These are phyloP conservation scores for Macrophya annulata DNA, from an alignment of 2,888 invertebrate species.

Conservation along the genomic window DNA sequence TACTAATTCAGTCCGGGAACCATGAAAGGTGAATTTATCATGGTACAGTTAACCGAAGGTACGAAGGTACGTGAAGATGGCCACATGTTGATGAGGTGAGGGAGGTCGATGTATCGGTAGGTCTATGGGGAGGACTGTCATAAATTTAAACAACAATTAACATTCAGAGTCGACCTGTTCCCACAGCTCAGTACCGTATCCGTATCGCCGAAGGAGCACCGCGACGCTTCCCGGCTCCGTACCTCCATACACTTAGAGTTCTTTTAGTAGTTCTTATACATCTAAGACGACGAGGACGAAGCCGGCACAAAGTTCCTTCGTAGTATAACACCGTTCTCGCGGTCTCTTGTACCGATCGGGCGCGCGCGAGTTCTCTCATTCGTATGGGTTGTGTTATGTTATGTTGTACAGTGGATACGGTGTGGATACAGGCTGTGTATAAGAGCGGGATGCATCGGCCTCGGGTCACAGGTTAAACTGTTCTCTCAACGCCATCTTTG, in stretches of 20 bases:
- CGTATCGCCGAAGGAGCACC: slow-evolving; percentile 67
- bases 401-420: slow-evolving; percentile 22
- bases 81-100: neutral
- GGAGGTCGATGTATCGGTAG: slow-evolving; percentile 38
- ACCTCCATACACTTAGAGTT: neutral
- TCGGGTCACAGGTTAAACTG: slow-evolving; percentile 74
- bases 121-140: slow-evolving; percentile 69
- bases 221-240: slow-evolving; percentile 30
- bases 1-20: neutral
- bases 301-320: slow-evolving; percentile 64
- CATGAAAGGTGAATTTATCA: slow-evolving; percentile 17
- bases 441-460: slow-evolving; percentile 66
- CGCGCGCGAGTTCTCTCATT: slow-evolving; percentile 34
- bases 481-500: slow-evolving; percentile 75
- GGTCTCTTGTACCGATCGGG: slow-evolving; percentile 12
- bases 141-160: slow-evolving; percentile 79
- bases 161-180: slow-evolving; percentile 74
- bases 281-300: slow-evolving; percentile 11
- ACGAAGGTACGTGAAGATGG: slow-evolving; percentile 6
- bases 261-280: slow-evolving; percentile 19
- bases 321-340: slow-evolving; percentile 6
- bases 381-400: slow-evolving; percentile 22
- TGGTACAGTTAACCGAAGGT: slow-evolving; percentile 1
- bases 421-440: slow-evolving; percentile 39
- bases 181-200: slow-evolving; percentile 70